Evolutionary conservation across 1,140 invertebrate species (phyloP).

Genomic region (Habropoda laboriosa): DNA sequence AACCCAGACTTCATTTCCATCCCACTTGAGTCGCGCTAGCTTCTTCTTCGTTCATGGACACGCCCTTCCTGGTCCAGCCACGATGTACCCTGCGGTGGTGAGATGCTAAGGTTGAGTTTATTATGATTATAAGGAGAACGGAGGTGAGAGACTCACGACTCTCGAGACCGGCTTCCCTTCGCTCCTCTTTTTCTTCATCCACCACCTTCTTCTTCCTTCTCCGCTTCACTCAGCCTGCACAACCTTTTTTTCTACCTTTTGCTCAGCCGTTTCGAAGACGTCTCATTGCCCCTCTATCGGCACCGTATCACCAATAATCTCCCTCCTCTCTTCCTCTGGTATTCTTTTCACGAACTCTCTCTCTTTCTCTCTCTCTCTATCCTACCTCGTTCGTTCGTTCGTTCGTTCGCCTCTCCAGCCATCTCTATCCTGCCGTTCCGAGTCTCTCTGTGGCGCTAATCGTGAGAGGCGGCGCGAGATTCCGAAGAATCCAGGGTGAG

Average conservation of each 20-base stretch:
- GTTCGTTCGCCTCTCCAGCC: too few species aligned
- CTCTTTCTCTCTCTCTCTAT: background rate
- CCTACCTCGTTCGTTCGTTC: background rate
- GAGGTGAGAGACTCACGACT: conserved; percentile 62
- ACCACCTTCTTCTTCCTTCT: background rate
- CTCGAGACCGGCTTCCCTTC: conserved; percentile 48
- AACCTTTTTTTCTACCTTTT: conserved; percentile 1
- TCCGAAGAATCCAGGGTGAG: conserved; percentile 34
- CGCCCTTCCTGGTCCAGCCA: conserved; percentile 53
- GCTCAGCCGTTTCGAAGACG: conserved; percentile 10
- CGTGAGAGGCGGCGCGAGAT: conserved; percentile 52
- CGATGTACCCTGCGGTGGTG: conserved; percentile 57
- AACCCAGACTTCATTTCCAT: conserved; percentile 55
- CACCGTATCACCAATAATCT: conserved; percentile 33
- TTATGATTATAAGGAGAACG: conserved; percentile 70
- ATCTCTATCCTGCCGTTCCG: conserved; percentile 36
- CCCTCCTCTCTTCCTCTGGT: background rate
- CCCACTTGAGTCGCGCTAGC: conserved; percentile 14
- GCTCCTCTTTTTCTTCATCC: background rate
- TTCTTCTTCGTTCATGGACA: conserved; percentile 39
- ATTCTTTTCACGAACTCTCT: conserved; percentile 19
- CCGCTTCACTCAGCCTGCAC: background rate
- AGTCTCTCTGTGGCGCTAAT: conserved; percentile 53
- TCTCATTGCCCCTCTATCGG: conserved; percentile 37
- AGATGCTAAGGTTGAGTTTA: conserved; percentile 61